Conservation (phyloP, 2,888 invertebrate genomes). For the Cheilosia scutellata region DNA sequence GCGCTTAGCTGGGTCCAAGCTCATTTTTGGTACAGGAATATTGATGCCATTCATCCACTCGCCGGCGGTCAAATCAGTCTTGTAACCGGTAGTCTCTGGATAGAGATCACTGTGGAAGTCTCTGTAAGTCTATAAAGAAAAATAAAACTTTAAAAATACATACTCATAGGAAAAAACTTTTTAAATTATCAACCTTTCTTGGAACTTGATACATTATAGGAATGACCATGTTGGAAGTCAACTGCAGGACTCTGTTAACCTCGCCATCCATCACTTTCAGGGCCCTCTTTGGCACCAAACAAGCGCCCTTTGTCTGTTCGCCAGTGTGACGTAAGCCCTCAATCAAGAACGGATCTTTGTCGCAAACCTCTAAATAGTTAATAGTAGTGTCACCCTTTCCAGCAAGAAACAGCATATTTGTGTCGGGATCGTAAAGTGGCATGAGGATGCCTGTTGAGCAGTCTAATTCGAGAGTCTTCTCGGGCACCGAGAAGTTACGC, state of each 20-base stretch:
- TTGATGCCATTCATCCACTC: slow-evolving; percentile 93
- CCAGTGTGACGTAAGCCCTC: slow-evolving; percentile 94
- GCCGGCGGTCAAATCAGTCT: slow-evolving; percentile 91
- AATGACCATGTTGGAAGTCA: slow-evolving; percentile 93
- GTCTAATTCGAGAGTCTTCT: slow-evolving; percentile 92
- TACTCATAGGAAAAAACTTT: slow-evolving; percentile 7
- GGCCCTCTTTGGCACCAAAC: slow-evolving; percentile 95
- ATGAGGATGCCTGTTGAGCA: slow-evolving; percentile 96
- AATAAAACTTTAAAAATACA: neutral
- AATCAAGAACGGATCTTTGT: slow-evolving; percentile 94
- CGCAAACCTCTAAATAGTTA: slow-evolving; percentile 94
- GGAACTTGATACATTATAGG: slow-evolving; percentile 98
- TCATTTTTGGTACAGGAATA: slow-evolving; percentile 91
- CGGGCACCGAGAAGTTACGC: slow-evolving; percentile 90
- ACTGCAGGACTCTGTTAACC: slow-evolving; percentile 94
- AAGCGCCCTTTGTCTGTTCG: slow-evolving; percentile 98
- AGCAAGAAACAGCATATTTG: slow-evolving; percentile 96
- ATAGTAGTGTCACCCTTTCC: slow-evolving; percentile 98
- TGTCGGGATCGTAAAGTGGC: slow-evolving; percentile 96
- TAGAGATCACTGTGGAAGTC: slow-evolving; percentile 98
- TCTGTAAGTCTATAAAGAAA: slow-evolving; percentile 89
- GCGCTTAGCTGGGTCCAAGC: slow-evolving; percentile 91
- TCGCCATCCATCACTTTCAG: slow-evolving; percentile 98
- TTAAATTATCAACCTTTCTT: slow-evolving; percentile 88
- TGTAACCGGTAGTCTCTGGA: slow-evolving; percentile 93